Base-by-base conservation (phyloP, 2,888 invertebrate species). In the Craniophora ligustri region DNA sequence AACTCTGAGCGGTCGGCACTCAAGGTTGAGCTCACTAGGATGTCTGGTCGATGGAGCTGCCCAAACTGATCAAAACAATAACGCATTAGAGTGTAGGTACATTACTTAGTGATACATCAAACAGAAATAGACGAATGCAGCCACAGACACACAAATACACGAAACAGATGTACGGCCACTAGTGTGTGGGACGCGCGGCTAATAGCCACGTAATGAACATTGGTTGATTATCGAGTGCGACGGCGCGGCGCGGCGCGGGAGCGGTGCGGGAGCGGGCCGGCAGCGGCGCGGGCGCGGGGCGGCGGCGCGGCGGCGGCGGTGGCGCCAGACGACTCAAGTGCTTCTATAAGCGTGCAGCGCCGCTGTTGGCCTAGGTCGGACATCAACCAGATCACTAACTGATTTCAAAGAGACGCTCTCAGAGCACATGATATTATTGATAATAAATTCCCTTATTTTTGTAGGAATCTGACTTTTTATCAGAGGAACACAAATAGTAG, bases 161-260 rank as follows among this genome's bases (percentile, higher is more conserved):
- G 44, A 47, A 65, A 42, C 67, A 67, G 67, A 67, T 67, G 67
- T 46, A 55, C 31, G 32, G n/a, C 11, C 49, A 49, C 56, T 18
- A 34, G 14, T 5, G 40, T 31, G 46, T 15, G 30, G 15, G 57
- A 30, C 15, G 32, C 11, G 48, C 36, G 50, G 44, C 56, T 67
- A 67, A 69, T 58, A 69, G 64, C 60, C 40, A 56, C 66, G 75
- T 74, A 80, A 79, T 81, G 78, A 79, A 82, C 81, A 80, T 76
- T 84, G 87, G 87, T 86, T 86, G 88, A 88, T 85, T 83, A 86
- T 88, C 84, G 81, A 79, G 75, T 79, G 84, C 78, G 84, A 86
- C 77, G 31, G 76, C 51, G 16, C 21, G 30, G 39, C 14, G 31
- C 38, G 35, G 15, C 48, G 11, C 28, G 56, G 47, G 18, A 18